Evolutionary conservation across 2,888 invertebrate species (phyloP), one percentile per base, ranked within the genome.

Genomic region (Harmothoe impar): DNA sequence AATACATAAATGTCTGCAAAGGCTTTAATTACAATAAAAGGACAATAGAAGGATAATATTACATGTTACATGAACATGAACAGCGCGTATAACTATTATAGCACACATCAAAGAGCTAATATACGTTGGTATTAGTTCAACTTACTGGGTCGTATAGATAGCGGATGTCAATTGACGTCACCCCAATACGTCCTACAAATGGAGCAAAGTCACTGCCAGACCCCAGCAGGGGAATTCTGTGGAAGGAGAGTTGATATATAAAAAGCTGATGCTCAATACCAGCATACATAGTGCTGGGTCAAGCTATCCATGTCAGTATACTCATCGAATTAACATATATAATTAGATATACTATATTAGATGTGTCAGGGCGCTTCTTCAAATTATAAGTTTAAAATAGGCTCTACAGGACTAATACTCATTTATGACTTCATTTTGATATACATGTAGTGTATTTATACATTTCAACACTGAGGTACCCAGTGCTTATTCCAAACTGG

Each of bases 191-290:
- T 77, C 95, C 95, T 56, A 96, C 93, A 92, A 96, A 96, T 0
- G 95, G 94, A 7, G 95, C 95, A 92, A 96, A 96, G 93, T 96
- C 96, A 91, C 96, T 96, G 15, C 96, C 96, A 29, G 96, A 95
- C 0, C 96, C 96, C 0, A 96, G 94, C 17, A 93, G 77, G 0
- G 77, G 62, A 0, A 95, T 92, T 54, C 95, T 93, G 91, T 29
- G 25, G 68, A 91, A 33, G 86, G 5, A 85, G 77, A 62, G 23
- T 52, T 15, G 54, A 52, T 10, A 17, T 52, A 17, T 52, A 52
- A 52, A 52, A 17, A 52, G 54, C 54, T 15, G 17, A 52, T 10
- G 54, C 54, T 10, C 17, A 51, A 86, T 54, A 43, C 17, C 43
- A 35, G 7, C 3, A 43, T 78, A 7, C 10, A 7, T 29, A 12